Evolutionary conservation across 1,140 invertebrate genomes (phyloP), one percentile per base, ranked within the genome.

Genomic region (Drosophila murphyi): DNA sequence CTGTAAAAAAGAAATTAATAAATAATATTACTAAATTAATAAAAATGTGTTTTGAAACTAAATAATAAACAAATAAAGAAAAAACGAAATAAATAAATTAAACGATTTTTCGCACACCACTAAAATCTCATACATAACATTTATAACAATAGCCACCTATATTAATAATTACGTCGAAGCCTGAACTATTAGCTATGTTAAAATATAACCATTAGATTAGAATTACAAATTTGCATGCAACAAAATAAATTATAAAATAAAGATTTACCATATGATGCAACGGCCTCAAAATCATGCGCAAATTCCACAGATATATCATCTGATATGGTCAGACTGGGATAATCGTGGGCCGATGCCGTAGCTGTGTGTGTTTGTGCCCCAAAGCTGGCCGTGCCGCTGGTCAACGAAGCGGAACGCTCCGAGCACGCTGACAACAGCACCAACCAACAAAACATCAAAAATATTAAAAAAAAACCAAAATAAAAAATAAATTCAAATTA

Each of bases 231-330:
- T 6, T 32, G 29, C 12, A 34, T 55, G 50, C 57, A 43, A 52
- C 12, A 39, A 68, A 43, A 57, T 4, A 52, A 55, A 37, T 20
- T 1, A 43, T 31, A 52, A 28, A 52, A 54, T 52, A 41, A 56
- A 48, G 29, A 76, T 73, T 92, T 92, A 92, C 92, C 92, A 82
- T 91, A 92, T 61, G 77, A 63, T 45, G 89, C 73, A 35, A 89
- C 68, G 70, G 78, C 73, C 47, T 92, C 92, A 63, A 88, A 91
- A 45, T 91, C 92, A 56, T 79, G 89, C 55, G 83, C 70, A 50
- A 92, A 80, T 71, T 93, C 91, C 76, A 92, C 80, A 48, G 92
- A 89, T 69, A 92, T 86, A 82, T 92, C 92, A 75, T 92, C 86
- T 54, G 89, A 92, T 70, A 91, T 78, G 52, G 90, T 91, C 60